Base-by-base conservation (phyloP, 2,888 invertebrate genomes). In the Diploptera punctata region DNA sequence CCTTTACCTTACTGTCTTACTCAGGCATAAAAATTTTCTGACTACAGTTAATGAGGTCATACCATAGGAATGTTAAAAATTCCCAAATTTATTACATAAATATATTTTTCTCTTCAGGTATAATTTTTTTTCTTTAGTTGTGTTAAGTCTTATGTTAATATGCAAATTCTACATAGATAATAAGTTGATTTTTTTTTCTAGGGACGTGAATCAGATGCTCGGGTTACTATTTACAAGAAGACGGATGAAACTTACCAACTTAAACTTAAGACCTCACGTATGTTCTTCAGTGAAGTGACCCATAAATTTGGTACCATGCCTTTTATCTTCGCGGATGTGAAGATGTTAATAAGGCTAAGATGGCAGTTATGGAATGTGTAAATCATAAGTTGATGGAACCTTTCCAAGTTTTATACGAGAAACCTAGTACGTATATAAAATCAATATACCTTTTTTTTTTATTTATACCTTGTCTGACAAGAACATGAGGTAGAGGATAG, bases 331-430 rank as follows among this genome's bases (percentile, higher is more conserved):
- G 97, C 77, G 91, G 91, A 81, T 97, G 97, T 81, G 97, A 98
- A 79, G 98, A 99, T 82, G 99, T 99, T 83, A 97, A 94, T 76
- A 98, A 98, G 83, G 98, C 99, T 44, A 93, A 97, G 82, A 93
- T 99, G 92, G 99, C 98, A 67, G 96, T 99, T 62, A 91, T 96
- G 47, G 99, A 99, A 84, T 99, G 99, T 86, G 95, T 98, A 74
- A 96, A 95, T 82, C 98, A 99, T 84, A 97, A 97, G 82, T 90
- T 99, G 78, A 93, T 99, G 80, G 97, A 98, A 83, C 98, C 99
- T 74, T 99, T 98, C 88, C 97, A 95, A 88, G 99, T 99, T 78
- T 86, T 92, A 31, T 92, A 89, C 81, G 93, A 93, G 81, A 91
- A 91, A 82, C 87, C 89, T 80, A 86, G 90, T 90, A 80, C 76